Base-by-base conservation (phyloP, 2,888 invertebrate species). In the Acanthosepion lycidas region DNA sequence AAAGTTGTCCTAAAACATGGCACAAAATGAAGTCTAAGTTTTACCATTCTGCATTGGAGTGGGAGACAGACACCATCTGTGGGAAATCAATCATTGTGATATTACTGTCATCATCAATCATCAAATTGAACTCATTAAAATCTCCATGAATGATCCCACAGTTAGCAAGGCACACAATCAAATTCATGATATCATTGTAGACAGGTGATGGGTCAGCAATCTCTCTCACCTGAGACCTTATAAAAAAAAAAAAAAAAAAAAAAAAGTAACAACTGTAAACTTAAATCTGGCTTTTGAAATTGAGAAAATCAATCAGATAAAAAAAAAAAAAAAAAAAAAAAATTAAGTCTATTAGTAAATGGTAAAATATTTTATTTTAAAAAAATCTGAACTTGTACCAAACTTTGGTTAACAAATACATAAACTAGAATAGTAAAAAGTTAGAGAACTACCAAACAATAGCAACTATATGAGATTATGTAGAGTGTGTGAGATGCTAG, bases 101-200 rank as follows among this genome's bases (percentile, higher is more conserved):
- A 28, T 95, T 98, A 95, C 98, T 98, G 42, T 98, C 98, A 0
- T 98, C 98, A 91, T 98, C 96, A 33, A 98, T 95, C 98, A 99
- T 99, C 95, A 99, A 98, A 97, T 99, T 99, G 97, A 99, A 99
- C 98, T 99, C 99, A 97, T 99, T 99, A 97, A 99, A 99, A 98
- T 99, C 99, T 0, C 99, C 99, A 97, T 99, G 99, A 96, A 99
- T 99, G 6, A 99, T 99, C 0, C 99, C 99, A 96, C 98, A 98
- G 98, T 99, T 98, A 51, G 98, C 99, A 94, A 99, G 98, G 91
- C 98, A 98, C 0, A 99, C 98, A 94, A 99, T 98, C 55, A 99
- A 98, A 96, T 98, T 98, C 99, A 99, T 99, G 95, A 99, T 98
- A 96, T 99, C 98, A 96, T 99, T 99, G 97, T 99, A 99, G 0